Evolutionary conservation across 2,113 vertebrate genomes (phyloP), one percentile per base, ranked within the genome.

Genomic region (Ailurus styani): DNA sequence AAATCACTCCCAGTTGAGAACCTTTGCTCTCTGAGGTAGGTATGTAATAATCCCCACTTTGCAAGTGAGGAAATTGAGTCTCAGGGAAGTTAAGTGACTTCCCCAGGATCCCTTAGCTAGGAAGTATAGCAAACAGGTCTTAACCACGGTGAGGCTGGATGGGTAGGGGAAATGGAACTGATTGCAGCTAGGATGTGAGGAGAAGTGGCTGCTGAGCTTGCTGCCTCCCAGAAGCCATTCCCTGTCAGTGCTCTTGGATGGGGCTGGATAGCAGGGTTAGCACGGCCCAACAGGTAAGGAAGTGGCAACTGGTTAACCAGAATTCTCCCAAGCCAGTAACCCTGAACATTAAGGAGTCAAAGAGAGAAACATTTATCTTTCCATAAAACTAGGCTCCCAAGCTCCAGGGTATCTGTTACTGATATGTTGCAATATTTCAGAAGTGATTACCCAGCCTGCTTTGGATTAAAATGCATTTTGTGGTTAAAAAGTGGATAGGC

Each of bases 401-500:
- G 27, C 52, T 96, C 25, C 14, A 3, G 31, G 47, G 47, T 27
- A 72, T 83, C 55, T 66, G 72, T 82, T 85, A 82, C 54, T 83
- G 50, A 82, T 91, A 57, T 21, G 45, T 66, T 77, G 70, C 27
- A 90, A 83, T 90, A 96, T 96, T 96, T 97, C 91, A 97, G 57
- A 92, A 93, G 64, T 37, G 57, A 96, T 95, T 96, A 93, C 25
- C 66, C 40, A 93, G 37, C 3, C 79, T 95, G 84, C 55, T 97
- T 96, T 95, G 87, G 75, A 87, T 98, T 96, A 96, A 97, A 96
- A 92, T 96, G 15, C n/a, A 55, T 93, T 97, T 95, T 96, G 62
- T 96, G 85, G 92, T 94, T 97, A 97, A 96, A 97, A 97, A 89
- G 78, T 79, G 96, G 78, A 95, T 86, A 90, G 78, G 47, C 27